A percentile compares a stretch with the other conserved stretches of the same genome.
Conservation (phyloP, 2,113 vertebrate species). For the Xenus cinereus region DNA sequence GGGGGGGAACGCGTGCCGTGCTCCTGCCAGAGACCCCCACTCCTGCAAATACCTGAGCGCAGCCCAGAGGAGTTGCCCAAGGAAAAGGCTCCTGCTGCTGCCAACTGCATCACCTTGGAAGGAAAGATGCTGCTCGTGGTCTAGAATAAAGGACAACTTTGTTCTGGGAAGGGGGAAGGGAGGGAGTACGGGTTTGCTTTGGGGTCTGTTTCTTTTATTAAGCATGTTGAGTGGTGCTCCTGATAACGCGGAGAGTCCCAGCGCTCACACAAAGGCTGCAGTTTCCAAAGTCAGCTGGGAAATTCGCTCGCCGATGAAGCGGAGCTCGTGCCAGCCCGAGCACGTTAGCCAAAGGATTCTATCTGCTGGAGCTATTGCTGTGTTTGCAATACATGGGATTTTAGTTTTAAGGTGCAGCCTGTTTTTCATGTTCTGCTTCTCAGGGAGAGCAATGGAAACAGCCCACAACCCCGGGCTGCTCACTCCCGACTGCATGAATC, state of each 20-base stretch:
- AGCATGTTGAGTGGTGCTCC: neutral
- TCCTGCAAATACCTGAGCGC: neutral
- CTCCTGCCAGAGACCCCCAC: neutral
- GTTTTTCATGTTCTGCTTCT: neutral
- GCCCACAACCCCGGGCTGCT: neutral
- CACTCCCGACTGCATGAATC: neutral
- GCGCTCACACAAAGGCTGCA: neutral
- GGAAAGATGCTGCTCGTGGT: neutral
- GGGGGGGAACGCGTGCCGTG: rapidly evolving
- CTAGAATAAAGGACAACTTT: neutral
- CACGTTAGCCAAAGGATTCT: rapidly evolving
- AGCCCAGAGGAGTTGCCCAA: neutral
- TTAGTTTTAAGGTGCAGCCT: neutral
- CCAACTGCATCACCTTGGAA: neutral
- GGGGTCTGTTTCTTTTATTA: neutral
- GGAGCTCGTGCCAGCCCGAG: neutral
- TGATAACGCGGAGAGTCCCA: neutral
- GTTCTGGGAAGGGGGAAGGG: neutral
- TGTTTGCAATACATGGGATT: neutral
- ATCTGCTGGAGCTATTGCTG: neutral
- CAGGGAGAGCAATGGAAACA: neutral
- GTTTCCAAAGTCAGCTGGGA: neutral
- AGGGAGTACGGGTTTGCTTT: neutral
- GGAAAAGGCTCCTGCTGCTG: neutral
- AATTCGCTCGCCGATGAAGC: neutral